Evolutionary conservation across 2,888 invertebrate species (phyloP), one percentile per base, ranked within the genome.

Genomic region (Acanthacorydalis orientalis): DNA sequence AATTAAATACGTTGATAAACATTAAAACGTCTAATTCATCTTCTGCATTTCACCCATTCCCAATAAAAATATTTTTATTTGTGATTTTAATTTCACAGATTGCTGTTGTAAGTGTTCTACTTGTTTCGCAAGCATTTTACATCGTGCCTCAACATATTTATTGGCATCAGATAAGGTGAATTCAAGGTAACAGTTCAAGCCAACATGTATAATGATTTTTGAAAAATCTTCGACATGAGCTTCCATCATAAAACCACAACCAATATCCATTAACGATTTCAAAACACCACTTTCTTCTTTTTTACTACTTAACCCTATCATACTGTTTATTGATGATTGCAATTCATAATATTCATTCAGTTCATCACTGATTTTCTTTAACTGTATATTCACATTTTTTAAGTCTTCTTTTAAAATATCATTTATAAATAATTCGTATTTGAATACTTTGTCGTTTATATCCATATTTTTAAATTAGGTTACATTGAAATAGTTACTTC

Each of bases 231-330:
- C 65, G 46, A 88, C 77, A 47, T 77, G 68, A 0, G 86, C 86
- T 61, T 88, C 81, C 60, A 85, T 78, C 57, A 84, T 90, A 54
- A 88, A 82, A 61, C 83, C 84, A 55, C 83, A 81, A n/a, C 90
- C 90, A 32, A 91, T 65, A 60, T 90, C 84, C 31, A 90, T 73
- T 65, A 80, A 73, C 0, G 81, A 80, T 57, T 80, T 80, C 44
- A 80, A 68, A 31, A 73, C 73, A 51, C 68, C 66, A 6, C 74
- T 69, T 43, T 75, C 68, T 1, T 71, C 59, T 3, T 68, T 65
- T 34, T 71, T 70, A 48, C 75, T 70, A 16, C 7, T 35, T 46
- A 46, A 31, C 44, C 74, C 59, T 4, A 86, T 64, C 0, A 79
- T 35, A 43, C 42, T 75, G 59, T 79, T 74, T 16, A 89, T 72